phyloP scores from a whole-genome alignment of 1,140 invertebrate species.

The Cyclargus thomasi region DNA sequence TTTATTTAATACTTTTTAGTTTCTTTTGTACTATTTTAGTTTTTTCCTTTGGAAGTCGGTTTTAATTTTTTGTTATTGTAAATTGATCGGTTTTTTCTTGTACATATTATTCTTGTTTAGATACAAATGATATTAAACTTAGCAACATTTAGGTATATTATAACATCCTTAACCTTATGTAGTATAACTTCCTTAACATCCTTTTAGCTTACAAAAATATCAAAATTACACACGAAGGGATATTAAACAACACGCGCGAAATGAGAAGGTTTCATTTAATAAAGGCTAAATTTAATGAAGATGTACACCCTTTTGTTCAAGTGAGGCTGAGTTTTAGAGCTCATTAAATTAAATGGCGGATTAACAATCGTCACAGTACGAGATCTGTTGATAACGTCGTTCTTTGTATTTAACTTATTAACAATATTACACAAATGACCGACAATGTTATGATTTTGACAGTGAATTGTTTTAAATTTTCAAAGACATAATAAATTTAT shows the following conservation, averaged over 20 bases:
- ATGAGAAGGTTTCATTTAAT: slow-evolving; percentile 6
- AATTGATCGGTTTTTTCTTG: no score
- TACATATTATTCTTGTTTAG: no score
- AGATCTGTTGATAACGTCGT: slow-evolving; percentile 38
- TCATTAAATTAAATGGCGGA: slow-evolving; percentile 64
- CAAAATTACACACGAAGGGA: neutral
- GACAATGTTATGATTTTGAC: slow-evolving; percentile 19
- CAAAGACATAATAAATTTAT: neutral
- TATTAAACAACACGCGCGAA: neutral
- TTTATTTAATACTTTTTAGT: no score
- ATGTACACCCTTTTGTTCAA: slow-evolving; percentile 52
- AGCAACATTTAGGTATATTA: no score
- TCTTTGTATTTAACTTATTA: slow-evolving; percentile 35
- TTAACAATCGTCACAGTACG: slow-evolving; percentile 49
- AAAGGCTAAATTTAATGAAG: slow-evolving; percentile 34
- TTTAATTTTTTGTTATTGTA: no score
- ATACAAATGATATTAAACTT: no score
- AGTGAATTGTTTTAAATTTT: neutral
- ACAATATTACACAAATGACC: slow-evolving; percentile 30
- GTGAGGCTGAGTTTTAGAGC: slow-evolving; percentile 60
- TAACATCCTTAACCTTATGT: neutral
- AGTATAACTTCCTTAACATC: no score
- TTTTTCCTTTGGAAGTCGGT: no score
- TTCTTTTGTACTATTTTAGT: no score
- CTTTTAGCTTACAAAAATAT: neutral